Conservation (phyloP, 2,797 vertebrate species). For the Peromyscus melanophrys region DNA sequence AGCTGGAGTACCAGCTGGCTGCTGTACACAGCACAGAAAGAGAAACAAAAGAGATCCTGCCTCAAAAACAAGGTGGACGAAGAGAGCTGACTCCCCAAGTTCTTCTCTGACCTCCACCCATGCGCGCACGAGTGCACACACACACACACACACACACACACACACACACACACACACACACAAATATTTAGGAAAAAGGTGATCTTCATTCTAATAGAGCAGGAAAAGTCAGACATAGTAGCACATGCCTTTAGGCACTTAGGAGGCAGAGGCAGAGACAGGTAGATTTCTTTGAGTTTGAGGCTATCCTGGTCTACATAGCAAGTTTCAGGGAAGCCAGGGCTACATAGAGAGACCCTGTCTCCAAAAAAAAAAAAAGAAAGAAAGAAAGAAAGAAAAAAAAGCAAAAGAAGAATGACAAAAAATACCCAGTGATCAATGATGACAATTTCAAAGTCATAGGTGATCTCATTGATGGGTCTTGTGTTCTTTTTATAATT, state of each 20-base stretch:
- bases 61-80: not conserved
- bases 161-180: too few species aligned
- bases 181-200: not conserved
- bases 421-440: constrained; percentile 30
- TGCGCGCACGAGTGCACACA: rapidly evolving
- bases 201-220: constrained; percentile 33
- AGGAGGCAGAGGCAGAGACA: not conserved
- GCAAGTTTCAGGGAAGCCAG: too few species aligned
- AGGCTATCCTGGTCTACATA: not conserved
- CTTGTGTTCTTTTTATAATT: constrained; percentile 48
- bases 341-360: too few species aligned
- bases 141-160: not conserved
- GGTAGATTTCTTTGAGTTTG: not conserved
- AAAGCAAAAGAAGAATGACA: not conserved
- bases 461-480: not conserved
- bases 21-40: not conserved
- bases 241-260: not conserved
- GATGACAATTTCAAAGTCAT: constrained; percentile 44
- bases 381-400: not conserved
- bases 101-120: not conserved
- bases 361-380: not conserved
- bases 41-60: not conserved
- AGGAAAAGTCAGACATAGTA: not conserved
- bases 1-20: not conserved
- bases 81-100: not conserved